Conservation (phyloP, 1,140 invertebrate species). For the Drosophila littoralis region DNA sequence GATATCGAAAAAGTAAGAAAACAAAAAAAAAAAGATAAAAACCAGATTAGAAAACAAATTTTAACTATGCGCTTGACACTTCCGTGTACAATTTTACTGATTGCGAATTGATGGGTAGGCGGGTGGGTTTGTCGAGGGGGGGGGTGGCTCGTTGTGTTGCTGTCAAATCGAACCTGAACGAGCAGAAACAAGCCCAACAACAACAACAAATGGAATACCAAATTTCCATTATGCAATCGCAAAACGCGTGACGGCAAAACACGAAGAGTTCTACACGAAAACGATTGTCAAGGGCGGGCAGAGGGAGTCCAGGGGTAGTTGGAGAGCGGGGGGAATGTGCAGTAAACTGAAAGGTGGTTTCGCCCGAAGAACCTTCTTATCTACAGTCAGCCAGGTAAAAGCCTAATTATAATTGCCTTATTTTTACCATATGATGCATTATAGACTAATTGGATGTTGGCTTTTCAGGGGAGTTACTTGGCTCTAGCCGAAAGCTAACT, state of each 20-base stretch:
- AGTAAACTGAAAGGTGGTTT: too few relatives aligned
- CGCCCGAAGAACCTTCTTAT: too few relatives aligned
- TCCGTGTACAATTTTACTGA: constrained; percentile 41
- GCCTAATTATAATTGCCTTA: too few relatives aligned
- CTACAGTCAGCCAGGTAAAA: too few relatives aligned
- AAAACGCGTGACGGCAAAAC: constrained; percentile 13
- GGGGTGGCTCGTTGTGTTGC: too few relatives aligned
- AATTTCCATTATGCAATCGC: constrained; percentile 38
- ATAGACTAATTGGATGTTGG: too few relatives aligned
- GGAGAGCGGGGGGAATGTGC: too few relatives aligned
- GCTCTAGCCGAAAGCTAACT: too few relatives aligned
- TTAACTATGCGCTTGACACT: constrained; percentile 35
- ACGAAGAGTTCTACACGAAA: background rate
- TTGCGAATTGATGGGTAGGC: background rate
- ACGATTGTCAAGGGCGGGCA: background rate
- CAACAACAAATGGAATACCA: constrained; percentile 8
- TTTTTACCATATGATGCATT: too few relatives aligned
- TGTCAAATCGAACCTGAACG: background rate
- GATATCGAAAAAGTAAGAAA: constrained; percentile 24
- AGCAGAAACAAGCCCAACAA: constrained; percentile 2
- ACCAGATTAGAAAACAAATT: constrained; percentile 54
- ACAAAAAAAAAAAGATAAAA: constrained; percentile 4
- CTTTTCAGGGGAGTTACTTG: too few relatives aligned
- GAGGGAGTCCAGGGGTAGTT: background rate
- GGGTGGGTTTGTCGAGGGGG: background rate